These are phyloP conservation scores for Drosophila yakuba DNA, from an alignment of 1,140 invertebrate genomes.

Conservation along the genomic window DNA sequence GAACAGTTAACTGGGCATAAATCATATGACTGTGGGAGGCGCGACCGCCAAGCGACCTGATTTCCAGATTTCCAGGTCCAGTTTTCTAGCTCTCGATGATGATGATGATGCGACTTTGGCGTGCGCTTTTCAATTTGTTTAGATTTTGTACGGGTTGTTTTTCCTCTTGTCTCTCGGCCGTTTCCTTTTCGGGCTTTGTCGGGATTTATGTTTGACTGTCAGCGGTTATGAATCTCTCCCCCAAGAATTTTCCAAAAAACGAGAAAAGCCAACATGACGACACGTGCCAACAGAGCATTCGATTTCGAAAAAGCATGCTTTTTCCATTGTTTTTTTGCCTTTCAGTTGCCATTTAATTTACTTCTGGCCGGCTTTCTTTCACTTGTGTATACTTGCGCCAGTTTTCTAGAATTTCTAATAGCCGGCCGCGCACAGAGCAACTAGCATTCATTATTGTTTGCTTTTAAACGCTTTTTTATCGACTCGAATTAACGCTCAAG, in stretches of 20 bases:
- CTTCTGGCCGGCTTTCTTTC: conserved; percentile 66
- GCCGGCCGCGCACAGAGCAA: conserved; percentile 24
- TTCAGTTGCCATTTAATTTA: conserved; percentile 72
- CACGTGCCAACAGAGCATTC: conserved; percentile 66
- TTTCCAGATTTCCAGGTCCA: conserved; percentile 60
- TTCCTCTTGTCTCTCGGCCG: conserved; percentile 22
- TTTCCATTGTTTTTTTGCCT: conserved; percentile 34
- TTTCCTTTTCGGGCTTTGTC: conserved; percentile 47
- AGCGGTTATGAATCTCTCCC: conserved; percentile 71
- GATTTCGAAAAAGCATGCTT: conserved; percentile 37
- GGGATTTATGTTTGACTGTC: conserved; percentile 74
- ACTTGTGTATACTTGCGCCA: conserved; percentile 49
- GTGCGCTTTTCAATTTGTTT: conserved; percentile 81
- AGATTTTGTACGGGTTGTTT: conserved; percentile 41
- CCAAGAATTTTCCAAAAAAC: conserved; percentile 53
- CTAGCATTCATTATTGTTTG: conserved; percentile 53
- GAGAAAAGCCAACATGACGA: conserved; percentile 57
- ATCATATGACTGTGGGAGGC: conserved; percentile 74
- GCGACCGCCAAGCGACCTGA: conserved; percentile 55
- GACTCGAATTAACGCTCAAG: conserved; percentile 70
- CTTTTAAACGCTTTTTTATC: conserved; percentile 75
- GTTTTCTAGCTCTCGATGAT: conserved; percentile 71
- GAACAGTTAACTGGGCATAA: conserved; percentile 68
- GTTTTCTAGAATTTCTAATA: conserved; percentile 77
- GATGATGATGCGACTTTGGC: conserved; percentile 76